Conservation (phyloP, 2,888 invertebrate species). For the Agonopterix heracliana region DNA sequence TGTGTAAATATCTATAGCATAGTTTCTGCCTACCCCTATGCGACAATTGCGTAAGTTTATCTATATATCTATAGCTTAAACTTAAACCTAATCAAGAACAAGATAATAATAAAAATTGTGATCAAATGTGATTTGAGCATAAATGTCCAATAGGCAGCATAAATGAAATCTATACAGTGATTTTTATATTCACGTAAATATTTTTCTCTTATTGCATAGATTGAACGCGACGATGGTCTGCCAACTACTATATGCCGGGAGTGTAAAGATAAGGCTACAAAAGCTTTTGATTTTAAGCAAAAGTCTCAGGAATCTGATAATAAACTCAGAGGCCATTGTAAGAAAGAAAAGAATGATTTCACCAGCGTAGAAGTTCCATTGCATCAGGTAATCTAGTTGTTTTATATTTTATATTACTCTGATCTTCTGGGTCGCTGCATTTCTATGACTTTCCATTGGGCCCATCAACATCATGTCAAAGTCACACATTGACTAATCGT, state of each 20-base stretch:
- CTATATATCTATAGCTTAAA: too few species aligned
- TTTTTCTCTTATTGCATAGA: constrained; percentile 28
- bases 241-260: constrained; percentile 54
- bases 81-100: too few species aligned
- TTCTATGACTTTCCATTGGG: too few species aligned
- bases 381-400: constrained; percentile 9
- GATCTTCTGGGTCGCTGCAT: neutral
- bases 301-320: constrained; percentile 51
- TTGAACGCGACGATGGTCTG: constrained; percentile 53
- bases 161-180: neutral
- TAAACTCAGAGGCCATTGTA: constrained; percentile 37
- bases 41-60: too few species aligned
- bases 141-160: too few species aligned
- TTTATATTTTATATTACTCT: constrained; percentile 1
- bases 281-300: constrained; percentile 56
- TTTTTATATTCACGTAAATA: neutral
- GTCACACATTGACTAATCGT: too few species aligned
- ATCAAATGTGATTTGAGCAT: too few species aligned
- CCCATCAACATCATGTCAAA: too few species aligned
- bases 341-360: constrained; percentile 26
- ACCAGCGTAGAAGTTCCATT: constrained; percentile 4
- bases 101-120: too few species aligned
- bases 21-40: too few species aligned
- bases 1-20: too few species aligned
- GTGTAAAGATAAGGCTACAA: constrained; percentile 52